A percentile compares a stretch with the other conserved stretches of the same genome.
Conservation (phyloP, 2,113 vertebrate genomes). For the Otolemur garnettii region DNA sequence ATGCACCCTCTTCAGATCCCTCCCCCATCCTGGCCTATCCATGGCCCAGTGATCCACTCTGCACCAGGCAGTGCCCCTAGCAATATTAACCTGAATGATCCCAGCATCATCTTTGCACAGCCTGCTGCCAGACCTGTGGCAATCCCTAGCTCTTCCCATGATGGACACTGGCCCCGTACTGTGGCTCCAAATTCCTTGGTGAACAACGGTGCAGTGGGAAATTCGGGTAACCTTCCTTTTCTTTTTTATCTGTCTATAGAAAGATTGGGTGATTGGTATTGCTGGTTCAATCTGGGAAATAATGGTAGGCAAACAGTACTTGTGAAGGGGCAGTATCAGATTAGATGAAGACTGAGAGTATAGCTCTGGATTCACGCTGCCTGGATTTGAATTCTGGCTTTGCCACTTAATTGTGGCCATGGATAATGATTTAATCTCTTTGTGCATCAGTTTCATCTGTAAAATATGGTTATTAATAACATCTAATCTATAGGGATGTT, state of each 20-base stretch:
- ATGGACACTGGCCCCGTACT: constrained; percentile 96
- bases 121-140: constrained; percentile 93
- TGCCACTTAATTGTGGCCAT: constrained; percentile 23
- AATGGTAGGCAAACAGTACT: constrained; percentile 36
- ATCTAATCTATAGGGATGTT: constrained; percentile 18
- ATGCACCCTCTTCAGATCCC: constrained; percentile 90
- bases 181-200: constrained; percentile 94
- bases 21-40: constrained; percentile 95
- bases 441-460: constrained; percentile 54
- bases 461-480: constrained; percentile 49
- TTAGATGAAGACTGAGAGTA: constrained; percentile 32
- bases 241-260: constrained; percentile 46
- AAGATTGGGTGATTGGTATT: constrained; percentile 17
- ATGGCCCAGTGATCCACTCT: constrained; percentile 93
- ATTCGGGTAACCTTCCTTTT: constrained; percentile 92
- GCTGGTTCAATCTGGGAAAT: constrained; percentile 24
- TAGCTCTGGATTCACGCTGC: background rate
- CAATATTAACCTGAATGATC: constrained; percentile 96
- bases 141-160: constrained; percentile 91
- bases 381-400: constrained; percentile 16
- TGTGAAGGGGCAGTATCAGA: background rate
- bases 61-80: constrained; percentile 90
- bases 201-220: constrained; percentile 95
- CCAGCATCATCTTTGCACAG: constrained; percentile 99
- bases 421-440: constrained; percentile 39